phyloP scores from a whole-genome alignment of 2,797 vertebrate species.

The Microctenopoma stevenorrisi region DNA sequence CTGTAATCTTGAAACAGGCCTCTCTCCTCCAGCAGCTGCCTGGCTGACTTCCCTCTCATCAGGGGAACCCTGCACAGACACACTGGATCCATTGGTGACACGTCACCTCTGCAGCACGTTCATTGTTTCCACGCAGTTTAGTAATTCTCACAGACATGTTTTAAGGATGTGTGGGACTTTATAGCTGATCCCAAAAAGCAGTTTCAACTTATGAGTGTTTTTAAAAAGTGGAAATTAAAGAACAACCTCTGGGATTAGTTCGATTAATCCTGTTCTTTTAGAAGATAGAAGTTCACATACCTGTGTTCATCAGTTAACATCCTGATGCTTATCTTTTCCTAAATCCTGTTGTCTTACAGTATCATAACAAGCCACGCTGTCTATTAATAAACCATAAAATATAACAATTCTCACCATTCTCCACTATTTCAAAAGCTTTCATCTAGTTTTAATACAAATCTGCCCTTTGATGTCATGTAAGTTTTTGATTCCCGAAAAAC shows the following conservation, averaged over 20 bases:
- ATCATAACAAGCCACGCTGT: too few species aligned
- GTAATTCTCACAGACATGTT: constrained; percentile 14
- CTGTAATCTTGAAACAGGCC: constrained; percentile 42
- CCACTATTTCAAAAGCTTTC: neutral
- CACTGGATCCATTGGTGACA: neutral
- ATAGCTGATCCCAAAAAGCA: constrained; percentile 49
- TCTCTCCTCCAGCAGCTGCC: constrained; percentile 47
- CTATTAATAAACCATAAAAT: too few species aligned
- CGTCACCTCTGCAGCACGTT: neutral
- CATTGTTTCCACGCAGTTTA: neutral
- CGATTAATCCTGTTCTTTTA: too few species aligned
- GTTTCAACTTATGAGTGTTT: neutral
- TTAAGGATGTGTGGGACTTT: neutral
- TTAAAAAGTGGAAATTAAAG: constrained; percentile 6
- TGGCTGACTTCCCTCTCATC: constrained; percentile 46
- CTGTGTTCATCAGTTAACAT: too few species aligned
- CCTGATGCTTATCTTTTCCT: too few species aligned
- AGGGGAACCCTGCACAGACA: constrained; percentile 49
- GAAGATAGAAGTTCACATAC: too few species aligned
- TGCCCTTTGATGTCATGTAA: too few species aligned
- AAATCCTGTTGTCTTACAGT: too few species aligned
- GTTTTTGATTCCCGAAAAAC: too few species aligned
- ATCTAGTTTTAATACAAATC: too few species aligned
- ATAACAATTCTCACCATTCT: neutral
- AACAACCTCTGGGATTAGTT: neutral